Percentiles rank a stretch among this genome's conserved stretches.
Conservation (phyloP, 2,113 vertebrate species). For the Eurystomus gularis region DNA sequence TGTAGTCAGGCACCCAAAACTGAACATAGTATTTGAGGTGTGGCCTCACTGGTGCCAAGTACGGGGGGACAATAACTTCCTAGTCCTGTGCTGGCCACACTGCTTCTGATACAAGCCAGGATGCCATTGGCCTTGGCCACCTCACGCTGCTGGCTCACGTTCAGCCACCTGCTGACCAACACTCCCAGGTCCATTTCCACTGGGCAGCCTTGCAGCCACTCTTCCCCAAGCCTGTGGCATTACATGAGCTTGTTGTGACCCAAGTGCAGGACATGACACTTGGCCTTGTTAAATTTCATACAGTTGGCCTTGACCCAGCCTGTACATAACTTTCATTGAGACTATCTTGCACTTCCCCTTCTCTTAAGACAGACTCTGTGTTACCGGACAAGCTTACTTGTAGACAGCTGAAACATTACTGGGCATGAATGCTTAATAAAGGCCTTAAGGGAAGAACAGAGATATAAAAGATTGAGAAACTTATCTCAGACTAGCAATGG, state of each 20-base stretch:
- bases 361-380: background rate
- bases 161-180: background rate
- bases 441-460: background rate
- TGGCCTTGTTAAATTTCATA: background rate
- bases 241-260: background rate
- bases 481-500: background rate
- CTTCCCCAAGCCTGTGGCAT: accelerated
- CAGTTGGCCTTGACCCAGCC: accelerated
- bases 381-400: background rate
- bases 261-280: background rate
- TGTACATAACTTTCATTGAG: background rate
- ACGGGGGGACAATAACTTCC: background rate
- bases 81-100: background rate
- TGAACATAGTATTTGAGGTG: background rate
- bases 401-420: background rate
- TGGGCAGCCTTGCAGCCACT: background rate
- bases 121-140: background rate
- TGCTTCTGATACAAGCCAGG: background rate
- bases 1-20: background rate
- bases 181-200: background rate
- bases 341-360: background rate
- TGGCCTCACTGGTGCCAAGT: background rate
- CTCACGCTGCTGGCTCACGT: background rate
- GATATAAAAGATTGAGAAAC: background rate
- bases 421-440: background rate